Conservation (phyloP, 2,888 invertebrate genomes). For the Pachliopta kotzebuea region DNA sequence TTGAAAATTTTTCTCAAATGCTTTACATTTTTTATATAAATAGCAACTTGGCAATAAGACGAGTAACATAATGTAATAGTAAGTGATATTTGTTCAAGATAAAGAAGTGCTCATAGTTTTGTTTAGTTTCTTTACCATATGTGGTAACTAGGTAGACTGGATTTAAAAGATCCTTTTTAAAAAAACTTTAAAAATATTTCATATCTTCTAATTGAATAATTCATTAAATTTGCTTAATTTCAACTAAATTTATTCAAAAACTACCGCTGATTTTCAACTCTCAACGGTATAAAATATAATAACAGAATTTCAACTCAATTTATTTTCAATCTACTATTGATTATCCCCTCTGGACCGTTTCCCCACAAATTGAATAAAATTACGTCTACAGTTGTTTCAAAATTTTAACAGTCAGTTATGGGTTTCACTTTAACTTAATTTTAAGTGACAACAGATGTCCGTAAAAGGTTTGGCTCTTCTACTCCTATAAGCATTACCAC, state of each 20-base stretch:
- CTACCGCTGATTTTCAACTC: neutral
- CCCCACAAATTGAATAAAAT: constrained; percentile 5
- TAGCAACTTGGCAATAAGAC: too few species aligned
- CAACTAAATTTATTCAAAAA: constrained; percentile 2
- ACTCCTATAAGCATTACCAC: neutral
- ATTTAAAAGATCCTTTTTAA: too few species aligned
- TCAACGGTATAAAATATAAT: neutral
- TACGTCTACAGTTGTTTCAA: neutral
- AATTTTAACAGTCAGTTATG: constrained; percentile 3
- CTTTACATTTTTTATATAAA: too few species aligned
- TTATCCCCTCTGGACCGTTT: neutral
- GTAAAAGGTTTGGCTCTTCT: neutral
- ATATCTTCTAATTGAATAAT: neutral
- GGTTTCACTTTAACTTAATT: neutral
- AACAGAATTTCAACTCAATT: constrained; percentile 3
- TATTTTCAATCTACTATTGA: constrained; percentile 4
- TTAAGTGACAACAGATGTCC: neutral
- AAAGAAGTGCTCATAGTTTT: too few species aligned
- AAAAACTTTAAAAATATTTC: neutral
- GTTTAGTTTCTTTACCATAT: too few species aligned
- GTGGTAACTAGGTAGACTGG: too few species aligned
- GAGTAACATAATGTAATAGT: too few species aligned
- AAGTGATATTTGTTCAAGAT: too few species aligned
- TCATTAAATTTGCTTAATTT: neutral
- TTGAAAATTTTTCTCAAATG: too few species aligned